Evolutionary conservation across 2,888 invertebrate genomes (phyloP).

Genomic region (Lepidochitona cinerea): DNA sequence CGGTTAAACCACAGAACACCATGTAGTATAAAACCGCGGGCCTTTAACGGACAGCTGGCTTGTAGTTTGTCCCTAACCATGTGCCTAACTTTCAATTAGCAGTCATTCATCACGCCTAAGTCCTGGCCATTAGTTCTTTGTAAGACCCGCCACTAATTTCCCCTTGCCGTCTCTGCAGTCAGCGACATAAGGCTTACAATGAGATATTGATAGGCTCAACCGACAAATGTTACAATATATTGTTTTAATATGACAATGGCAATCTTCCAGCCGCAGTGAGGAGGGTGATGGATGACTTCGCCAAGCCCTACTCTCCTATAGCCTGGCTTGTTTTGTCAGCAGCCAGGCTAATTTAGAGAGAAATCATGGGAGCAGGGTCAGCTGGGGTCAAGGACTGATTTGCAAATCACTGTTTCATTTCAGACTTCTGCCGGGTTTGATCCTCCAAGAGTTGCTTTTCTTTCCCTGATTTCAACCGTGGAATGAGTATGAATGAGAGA

Average conservation of each 20-base stretch:
- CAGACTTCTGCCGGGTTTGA: neutral
- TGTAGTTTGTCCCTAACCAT: neutral
- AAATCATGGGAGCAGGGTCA: neutral
- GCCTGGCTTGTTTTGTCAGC: neutral
- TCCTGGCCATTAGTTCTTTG: neutral
- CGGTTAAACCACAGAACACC: no score
- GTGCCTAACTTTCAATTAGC: neutral
- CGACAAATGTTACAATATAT: neutral
- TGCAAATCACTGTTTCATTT: neutral
- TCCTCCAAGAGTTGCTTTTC: neutral
- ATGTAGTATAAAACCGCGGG: no score
- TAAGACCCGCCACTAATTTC: neutral
- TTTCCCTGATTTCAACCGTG: neutral
- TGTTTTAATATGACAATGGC: neutral
- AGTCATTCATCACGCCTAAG: neutral
- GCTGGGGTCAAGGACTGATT: neutral
- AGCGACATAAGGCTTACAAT: neutral
- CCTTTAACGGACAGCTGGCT: neutral
- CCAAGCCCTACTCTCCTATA: neutral
- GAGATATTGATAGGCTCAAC: neutral
- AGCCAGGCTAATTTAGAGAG: neutral
- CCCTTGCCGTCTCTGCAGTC: neutral
- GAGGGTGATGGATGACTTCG: neutral
- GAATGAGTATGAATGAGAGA: neutral
- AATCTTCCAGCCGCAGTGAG: neutral